Conservation (phyloP, 2,888 invertebrate genomes). For the Tryphoninae sp. region DNA sequence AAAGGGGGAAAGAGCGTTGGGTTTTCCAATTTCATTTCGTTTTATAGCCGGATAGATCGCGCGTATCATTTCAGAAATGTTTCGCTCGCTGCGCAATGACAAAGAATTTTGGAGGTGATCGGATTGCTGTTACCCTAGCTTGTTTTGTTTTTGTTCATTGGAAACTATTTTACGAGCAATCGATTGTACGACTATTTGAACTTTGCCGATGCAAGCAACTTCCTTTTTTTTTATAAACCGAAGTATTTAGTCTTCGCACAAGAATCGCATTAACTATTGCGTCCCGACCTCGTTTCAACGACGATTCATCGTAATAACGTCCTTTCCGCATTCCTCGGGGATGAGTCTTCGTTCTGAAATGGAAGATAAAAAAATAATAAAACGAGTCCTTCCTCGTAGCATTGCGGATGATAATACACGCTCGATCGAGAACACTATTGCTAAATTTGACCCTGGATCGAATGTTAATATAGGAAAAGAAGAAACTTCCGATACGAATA, state of each 20-base stretch:
- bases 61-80: no score
- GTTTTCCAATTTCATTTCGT: conserved; percentile 32
- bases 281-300: background rate
- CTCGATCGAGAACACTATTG: background rate
- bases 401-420: background rate
- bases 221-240: background rate
- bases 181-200: background rate
- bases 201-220: no score
- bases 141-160: background rate
- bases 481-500: background rate
- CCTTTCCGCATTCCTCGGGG: conserved; percentile 21
- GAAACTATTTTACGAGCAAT: background rate
- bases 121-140: conserved; percentile 20
- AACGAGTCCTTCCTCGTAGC: background rate
- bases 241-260: background rate
- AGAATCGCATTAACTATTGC: background rate
- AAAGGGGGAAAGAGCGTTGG: conserved; percentile 17
- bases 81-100: no score
- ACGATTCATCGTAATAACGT: background rate
- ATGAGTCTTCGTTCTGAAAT: conserved; percentile 6
- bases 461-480: background rate
- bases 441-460: background rate
- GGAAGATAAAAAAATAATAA: background rate
- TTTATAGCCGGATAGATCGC: conserved; percentile 19
- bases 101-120: conserved; percentile 15